phyloP scores from a whole-genome alignment of 2,113 vertebrate species.

The Willisornis vidua region DNA sequence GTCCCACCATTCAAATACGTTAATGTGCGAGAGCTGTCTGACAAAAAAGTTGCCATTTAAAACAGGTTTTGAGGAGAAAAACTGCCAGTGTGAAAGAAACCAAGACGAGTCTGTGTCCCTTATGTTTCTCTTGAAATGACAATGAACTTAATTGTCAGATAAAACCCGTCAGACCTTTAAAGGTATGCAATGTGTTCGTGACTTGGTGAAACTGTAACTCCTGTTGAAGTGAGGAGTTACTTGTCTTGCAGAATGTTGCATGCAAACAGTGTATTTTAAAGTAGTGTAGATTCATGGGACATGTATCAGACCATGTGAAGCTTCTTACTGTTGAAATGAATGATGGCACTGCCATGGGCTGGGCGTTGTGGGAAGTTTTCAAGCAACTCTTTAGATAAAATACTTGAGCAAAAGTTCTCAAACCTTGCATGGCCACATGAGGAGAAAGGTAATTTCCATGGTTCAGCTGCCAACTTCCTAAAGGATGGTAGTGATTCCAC shows the following conservation, averaged over 20 bases:
- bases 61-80: not conserved
- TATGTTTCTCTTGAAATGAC: not conserved
- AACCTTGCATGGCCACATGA: fast-evolving
- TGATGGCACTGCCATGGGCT: not conserved
- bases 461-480: not conserved
- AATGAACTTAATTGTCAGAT: not conserved
- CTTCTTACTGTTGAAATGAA: not conserved
- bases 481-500: not conserved
- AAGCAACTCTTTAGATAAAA: not conserved
- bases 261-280: not conserved
- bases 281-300: not conserved
- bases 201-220: not conserved
- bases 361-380: not conserved
- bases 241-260: not conserved
- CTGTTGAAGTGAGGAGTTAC: not conserved
- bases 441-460: not conserved
- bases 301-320: not conserved
- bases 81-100: not conserved
- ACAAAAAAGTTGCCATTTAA: not conserved
- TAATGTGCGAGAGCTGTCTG: not conserved
- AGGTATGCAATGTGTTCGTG: fast-evolving
- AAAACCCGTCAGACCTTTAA: not conserved
- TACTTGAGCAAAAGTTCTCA: not conserved
- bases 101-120: not conserved
- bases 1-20: not conserved